Base-by-base conservation (phyloP, 2,888 invertebrate species). In the Sisyra nigra region DNA sequence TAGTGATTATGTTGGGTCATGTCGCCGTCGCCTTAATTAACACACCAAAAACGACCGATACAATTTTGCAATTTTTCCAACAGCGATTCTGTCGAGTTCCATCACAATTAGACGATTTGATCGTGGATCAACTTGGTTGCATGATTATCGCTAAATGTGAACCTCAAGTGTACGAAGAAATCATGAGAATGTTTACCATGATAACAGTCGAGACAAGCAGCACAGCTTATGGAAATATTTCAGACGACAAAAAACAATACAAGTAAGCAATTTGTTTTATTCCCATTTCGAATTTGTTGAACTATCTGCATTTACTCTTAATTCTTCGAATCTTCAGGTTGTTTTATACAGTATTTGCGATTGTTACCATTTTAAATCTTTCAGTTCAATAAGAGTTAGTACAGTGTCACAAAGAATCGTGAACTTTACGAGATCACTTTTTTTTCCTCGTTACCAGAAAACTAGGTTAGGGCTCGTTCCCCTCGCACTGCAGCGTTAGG, bases 141-240 rank as follows among this genome's bases (percentile, higher is more conserved):
- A 97, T 99, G 83, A 86, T 97, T 46, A 88, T 98, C 43, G 91
- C 94, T 0, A 86, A 86, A 55, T 87, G 87, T 50, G 87, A 86
- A 53, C 76, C 80, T 0, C 71, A 76, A 29, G 78, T 81, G 14
- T 89, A 93, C 57, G 92, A 92, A 53, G 92, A 92, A 59, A 91
- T 98, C 48, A 93, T 98, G 94, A 80, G 88, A 55, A 92, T 97
- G 87, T 97, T 97, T 64, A 88, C 85, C 1, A 85, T 88, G 60
- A 92, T 96, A 54, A 92, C 92, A 0, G 84, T 94, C 9, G 91
- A 93, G 56, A 86, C 89, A 6, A 86, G 91, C 47, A 85, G 82
- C 48, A 74, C 83, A 1, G 75, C 78, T 0, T 82, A 83, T 51
- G 71, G 72, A 2, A 67, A 72, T 15, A 69, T 71, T 47, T 68